These are phyloP conservation scores for Eupsittula cactorum DNA, from an alignment of 2,113 vertebrate genomes.

Conservation along the genomic window DNA sequence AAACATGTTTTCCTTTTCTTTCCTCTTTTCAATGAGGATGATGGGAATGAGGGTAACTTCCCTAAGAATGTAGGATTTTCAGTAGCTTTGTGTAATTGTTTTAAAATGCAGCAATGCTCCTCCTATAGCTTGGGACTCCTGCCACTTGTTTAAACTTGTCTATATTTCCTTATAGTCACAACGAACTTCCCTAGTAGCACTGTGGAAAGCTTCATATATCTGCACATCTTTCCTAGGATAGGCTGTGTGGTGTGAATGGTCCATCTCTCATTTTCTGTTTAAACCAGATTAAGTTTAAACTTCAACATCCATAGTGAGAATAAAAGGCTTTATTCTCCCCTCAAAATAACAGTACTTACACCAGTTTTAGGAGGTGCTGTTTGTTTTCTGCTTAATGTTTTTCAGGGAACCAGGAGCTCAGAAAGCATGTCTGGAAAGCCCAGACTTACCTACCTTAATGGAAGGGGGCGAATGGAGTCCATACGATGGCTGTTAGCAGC, in stretches of 20 bases:
- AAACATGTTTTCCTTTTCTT: neutral
- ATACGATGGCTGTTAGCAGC: slow-evolving; percentile 86
- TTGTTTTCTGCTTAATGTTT: slow-evolving; percentile 5
- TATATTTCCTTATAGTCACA: neutral
- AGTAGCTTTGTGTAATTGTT: neutral
- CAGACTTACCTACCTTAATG: slow-evolving; percentile 83
- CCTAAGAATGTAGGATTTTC: neutral
- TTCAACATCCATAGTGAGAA: neutral
- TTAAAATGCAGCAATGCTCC: neutral
- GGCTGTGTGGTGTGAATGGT: neutral
- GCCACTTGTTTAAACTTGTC: neutral
- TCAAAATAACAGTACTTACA: neutral
- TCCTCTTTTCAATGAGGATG: neutral
- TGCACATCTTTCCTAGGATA: neutral
- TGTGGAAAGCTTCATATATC: neutral
- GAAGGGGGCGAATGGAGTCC: slow-evolving; percentile 90
- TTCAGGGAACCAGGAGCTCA: slow-evolving; percentile 9
- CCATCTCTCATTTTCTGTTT: neutral
- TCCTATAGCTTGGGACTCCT: neutral
- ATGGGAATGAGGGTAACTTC: neutral
- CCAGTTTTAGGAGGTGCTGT: neutral
- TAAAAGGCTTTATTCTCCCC: neutral
- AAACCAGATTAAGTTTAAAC: neutral
- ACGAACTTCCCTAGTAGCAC: neutral
- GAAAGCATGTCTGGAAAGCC: slow-evolving; percentile 79